Conservation (phyloP, 2,797 vertebrate genomes). For the Accipiter minullus region DNA sequence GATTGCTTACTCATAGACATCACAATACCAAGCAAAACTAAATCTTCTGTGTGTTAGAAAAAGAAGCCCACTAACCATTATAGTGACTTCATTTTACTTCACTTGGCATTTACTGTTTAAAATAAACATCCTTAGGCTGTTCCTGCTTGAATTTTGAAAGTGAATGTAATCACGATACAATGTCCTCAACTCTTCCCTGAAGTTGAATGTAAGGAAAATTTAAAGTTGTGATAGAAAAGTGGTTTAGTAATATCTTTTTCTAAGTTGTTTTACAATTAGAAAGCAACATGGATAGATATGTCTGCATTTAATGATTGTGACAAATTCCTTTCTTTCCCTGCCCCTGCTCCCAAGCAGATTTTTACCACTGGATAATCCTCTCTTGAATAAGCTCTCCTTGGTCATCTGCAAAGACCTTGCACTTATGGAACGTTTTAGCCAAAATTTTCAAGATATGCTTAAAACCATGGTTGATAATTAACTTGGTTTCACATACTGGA, state of each 20-base stretch:
- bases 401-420: neutral
- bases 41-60: conserved; percentile 19
- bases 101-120: conserved; percentile 34
- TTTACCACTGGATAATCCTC: conserved; percentile 27
- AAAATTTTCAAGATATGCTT: neutral
- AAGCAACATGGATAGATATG: neutral
- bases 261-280: neutral
- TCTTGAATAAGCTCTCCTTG: conserved; percentile 29
- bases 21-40: conserved; percentile 49
- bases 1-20: conserved; percentile 73
- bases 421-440: neutral
- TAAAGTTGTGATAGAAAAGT: neutral
- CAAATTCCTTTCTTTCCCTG: neutral
- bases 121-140: conserved; percentile 31
- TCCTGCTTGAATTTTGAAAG: conserved; percentile 12
- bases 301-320: neutral
- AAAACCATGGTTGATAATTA: neutral
- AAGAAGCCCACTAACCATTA: neutral
- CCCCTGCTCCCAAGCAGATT: neutral
- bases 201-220: neutral
- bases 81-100: neutral
- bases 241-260: neutral
- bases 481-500: neutral
- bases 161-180: neutral
- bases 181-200: neutral